A percentile compares a stretch with the other conserved stretches of the same genome.
Evolutionary conservation across 1,140 invertebrate species (phyloP).

Genomic region (Drosophila santomea): DNA sequence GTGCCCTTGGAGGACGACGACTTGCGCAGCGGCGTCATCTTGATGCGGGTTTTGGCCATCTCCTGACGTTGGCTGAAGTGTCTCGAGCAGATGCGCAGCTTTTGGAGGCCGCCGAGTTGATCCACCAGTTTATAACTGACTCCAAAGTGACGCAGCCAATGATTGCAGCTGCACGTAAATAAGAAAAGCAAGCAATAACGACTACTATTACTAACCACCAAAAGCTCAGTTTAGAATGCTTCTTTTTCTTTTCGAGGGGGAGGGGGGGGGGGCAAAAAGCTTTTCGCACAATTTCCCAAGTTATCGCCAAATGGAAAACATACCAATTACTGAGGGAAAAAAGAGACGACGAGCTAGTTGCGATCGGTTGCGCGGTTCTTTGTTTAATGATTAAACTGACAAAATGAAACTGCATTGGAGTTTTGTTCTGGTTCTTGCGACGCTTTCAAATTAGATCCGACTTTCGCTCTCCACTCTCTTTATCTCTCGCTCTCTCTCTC

Average conservation of each 20-base stretch:
- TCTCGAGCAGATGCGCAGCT: constrained; percentile 71
- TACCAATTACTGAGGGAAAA: constrained; percentile 18
- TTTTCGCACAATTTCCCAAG: background rate
- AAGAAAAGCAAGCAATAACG: constrained; percentile 5
- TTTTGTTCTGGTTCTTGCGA: constrained; percentile 63
- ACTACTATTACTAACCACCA: constrained; percentile 10
- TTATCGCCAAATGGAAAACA: background rate
- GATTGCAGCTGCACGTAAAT: constrained; percentile 61
- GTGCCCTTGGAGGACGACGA: constrained; percentile 56
- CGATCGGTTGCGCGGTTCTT: constrained; percentile 75
- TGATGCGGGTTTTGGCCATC: constrained; percentile 82
- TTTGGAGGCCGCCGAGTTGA: constrained; percentile 66
- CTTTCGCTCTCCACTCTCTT: constrained; percentile 33
- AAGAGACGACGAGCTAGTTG: constrained; percentile 22
- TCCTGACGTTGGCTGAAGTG: constrained; percentile 63
- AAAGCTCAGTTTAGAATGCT: constrained; percentile 15
- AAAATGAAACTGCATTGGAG: constrained; percentile 63
- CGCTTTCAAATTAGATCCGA: constrained; percentile 78
- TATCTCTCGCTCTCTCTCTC: constrained; percentile 37
- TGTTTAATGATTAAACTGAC: constrained; percentile 65
- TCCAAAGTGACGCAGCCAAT: constrained; percentile 66
- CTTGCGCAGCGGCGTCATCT: constrained; percentile 74
- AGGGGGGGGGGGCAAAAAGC: background rate
- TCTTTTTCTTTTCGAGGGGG: background rate
- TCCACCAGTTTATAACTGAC: constrained; percentile 56